A percentile compares a stretch with the other conserved stretches of the same genome.
phyloP scores from a whole-genome alignment of 2,888 invertebrate genomes.

The Chesias legatella region DNA sequence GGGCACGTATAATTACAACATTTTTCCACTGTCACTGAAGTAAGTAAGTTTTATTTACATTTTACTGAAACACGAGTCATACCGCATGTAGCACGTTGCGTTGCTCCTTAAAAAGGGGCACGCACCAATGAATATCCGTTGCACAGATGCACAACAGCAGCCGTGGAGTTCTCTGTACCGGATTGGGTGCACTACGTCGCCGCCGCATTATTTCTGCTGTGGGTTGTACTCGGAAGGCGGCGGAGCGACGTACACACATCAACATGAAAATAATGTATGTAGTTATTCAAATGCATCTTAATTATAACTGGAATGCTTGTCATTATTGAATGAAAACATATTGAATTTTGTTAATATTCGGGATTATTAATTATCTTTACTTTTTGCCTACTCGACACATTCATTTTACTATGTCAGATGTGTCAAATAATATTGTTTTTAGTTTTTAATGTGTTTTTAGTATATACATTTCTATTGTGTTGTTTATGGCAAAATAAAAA shows the following conservation, averaged over 20 bases:
- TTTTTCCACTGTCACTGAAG: not conserved
- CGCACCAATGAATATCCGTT: conserved; percentile 32
- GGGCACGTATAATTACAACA: too few relatives aligned
- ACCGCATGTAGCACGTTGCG: conserved; percentile 45
- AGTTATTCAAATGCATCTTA: conserved; percentile 7
- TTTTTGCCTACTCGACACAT: too few relatives aligned
- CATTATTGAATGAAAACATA: too few relatives aligned
- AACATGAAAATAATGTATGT: conserved; percentile 57
- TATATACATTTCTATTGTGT: too few relatives aligned
- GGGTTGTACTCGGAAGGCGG: conserved; percentile 62
- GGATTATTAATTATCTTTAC: too few relatives aligned
- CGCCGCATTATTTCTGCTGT: conserved; percentile 64
- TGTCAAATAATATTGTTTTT: too few relatives aligned
- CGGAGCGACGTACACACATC: conserved; percentile 53
- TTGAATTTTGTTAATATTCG: too few relatives aligned
- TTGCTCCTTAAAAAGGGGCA: conserved; percentile 7
- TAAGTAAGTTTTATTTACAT: not conserved
- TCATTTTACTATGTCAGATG: too few relatives aligned
- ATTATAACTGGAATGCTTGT: not conserved
- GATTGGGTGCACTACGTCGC: conserved; percentile 73
- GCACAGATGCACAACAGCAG: conserved; percentile 71
- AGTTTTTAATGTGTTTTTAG: too few relatives aligned
- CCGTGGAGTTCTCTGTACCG: conserved; percentile 68
- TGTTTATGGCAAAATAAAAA: too few relatives aligned
- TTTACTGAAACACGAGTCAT: conserved; percentile 26